These are phyloP conservation scores for Neomonachus schauinslandi DNA, from an alignment of 2,113 vertebrate genomes.

Conservation along the genomic window DNA sequence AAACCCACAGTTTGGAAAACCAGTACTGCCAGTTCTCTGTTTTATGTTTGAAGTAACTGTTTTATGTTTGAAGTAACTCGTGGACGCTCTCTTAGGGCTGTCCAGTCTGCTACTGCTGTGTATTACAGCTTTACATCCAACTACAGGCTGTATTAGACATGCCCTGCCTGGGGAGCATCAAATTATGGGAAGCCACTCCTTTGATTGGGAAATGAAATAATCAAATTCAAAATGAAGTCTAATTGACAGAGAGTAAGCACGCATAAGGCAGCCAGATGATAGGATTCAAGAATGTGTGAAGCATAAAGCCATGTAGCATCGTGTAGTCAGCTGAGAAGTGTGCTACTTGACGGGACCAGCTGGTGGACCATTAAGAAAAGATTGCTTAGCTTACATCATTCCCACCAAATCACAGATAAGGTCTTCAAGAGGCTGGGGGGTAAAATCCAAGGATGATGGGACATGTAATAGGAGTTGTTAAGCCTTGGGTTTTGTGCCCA, in stretches of 20 bases:
- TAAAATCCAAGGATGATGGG: background rate
- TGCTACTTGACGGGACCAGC: background rate
- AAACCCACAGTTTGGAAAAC: constrained; percentile 17
- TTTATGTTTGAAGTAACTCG: background rate
- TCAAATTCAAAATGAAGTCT: background rate
- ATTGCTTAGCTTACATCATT: background rate
- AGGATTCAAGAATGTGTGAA: background rate
- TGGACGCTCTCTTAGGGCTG: background rate
- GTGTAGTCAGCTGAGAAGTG: background rate
- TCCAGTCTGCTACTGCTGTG: background rate
- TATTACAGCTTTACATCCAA: background rate
- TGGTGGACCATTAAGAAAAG: background rate
- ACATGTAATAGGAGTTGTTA: background rate
- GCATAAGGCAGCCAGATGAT: background rate
- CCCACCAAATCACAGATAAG: background rate
- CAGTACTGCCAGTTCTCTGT: background rate
- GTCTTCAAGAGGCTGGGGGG: background rate
- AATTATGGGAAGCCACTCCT: background rate
- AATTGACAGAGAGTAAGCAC: background rate
- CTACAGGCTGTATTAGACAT: background rate
- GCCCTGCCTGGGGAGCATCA: background rate
- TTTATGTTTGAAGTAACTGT: background rate
- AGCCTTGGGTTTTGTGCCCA: background rate
- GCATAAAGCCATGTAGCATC: background rate
- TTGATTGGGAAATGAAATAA: background rate